A percentile compares a stretch with the other conserved stretches of the same genome.
These are phyloP conservation scores for Galago senegalensis DNA, from an alignment of 2,797 vertebrate genomes.

Conservation along the genomic window DNA sequence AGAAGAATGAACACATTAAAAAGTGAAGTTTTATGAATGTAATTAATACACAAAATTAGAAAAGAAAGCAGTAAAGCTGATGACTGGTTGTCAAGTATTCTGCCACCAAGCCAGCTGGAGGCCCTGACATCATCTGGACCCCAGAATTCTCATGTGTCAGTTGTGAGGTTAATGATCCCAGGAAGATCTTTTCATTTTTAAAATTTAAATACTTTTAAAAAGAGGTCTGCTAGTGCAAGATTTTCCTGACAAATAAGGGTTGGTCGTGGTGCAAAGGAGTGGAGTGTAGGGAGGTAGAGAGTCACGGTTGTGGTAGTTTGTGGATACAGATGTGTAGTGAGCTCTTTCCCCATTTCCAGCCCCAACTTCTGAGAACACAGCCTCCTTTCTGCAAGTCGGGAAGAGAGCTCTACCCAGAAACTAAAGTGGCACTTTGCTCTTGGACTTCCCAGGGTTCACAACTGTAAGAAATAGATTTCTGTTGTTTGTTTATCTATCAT, in stretches of 20 bases:
- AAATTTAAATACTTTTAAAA: neutral
- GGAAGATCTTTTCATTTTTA: neutral
- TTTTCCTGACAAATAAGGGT: neutral
- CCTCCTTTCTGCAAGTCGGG: neutral
- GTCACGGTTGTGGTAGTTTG: neutral
- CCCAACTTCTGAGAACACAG: neutral
- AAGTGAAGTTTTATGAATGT: neutral
- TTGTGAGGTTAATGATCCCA: neutral
- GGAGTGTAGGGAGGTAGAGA: too few relatives aligned
- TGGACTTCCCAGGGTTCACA: neutral
- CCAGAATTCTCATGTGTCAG: neutral
- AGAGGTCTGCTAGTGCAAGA: neutral
- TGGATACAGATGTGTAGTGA: neutral
- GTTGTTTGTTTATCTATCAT: neutral
- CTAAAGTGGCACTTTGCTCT: neutral
- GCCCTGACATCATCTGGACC: neutral
- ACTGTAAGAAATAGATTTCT: neutral
- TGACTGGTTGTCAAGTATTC: neutral
- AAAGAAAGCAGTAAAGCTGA: neutral
- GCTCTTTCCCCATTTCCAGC: neutral
- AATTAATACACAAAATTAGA: neutral
- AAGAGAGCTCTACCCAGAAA: neutral
- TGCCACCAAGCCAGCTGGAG: neutral
- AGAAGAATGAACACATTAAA: neutral
- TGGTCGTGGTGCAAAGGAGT: neutral